phyloP scores from a whole-genome alignment of 2,888 invertebrate genomes.

The Baronia brevicornis region DNA sequence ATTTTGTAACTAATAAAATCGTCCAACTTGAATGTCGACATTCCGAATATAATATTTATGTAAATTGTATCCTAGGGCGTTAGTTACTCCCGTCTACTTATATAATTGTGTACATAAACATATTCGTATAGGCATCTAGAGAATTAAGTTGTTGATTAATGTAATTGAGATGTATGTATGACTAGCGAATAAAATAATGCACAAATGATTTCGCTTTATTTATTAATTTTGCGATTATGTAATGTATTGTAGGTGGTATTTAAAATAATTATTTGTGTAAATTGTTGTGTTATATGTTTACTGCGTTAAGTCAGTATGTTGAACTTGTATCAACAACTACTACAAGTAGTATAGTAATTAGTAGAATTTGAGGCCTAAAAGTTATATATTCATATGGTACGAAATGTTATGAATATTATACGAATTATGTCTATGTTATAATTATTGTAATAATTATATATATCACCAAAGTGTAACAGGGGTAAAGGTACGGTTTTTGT shows the following conservation, averaged over 20 bases:
- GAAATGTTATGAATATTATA: slow-evolving; percentile 5
- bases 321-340: no score
- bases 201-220: slow-evolving; percentile 40
- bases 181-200: slow-evolving; percentile 45
- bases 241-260: no score
- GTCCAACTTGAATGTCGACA: slow-evolving; percentile 51
- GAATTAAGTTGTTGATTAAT: slow-evolving; percentile 53
- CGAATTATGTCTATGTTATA: slow-evolving; percentile 13
- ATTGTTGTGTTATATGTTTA: no score
- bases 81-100: slow-evolving; percentile 53
- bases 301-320: no score
- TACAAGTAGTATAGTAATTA: no score
- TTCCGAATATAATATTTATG: slow-evolving; percentile 49
- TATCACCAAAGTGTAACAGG: slow-evolving; percentile 51
- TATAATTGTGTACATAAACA: slow-evolving; percentile 67
- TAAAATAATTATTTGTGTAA: no score
- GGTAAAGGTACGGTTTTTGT: slow-evolving; percentile 34
- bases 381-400: no score
- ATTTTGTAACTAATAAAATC: slow-evolving; percentile 48
- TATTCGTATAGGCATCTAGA: slow-evolving; percentile 63
- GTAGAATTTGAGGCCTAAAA: no score
- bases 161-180: slow-evolving; percentile 38
- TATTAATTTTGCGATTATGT: slow-evolving; percentile 16
- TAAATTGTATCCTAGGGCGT: slow-evolving; percentile 52
- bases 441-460: slow-evolving; percentile 24